A percentile compares a stretch with the other conserved stretches of the same genome.
Conservation (phyloP, 2,888 invertebrate species). For the Agriotes lineatus region DNA sequence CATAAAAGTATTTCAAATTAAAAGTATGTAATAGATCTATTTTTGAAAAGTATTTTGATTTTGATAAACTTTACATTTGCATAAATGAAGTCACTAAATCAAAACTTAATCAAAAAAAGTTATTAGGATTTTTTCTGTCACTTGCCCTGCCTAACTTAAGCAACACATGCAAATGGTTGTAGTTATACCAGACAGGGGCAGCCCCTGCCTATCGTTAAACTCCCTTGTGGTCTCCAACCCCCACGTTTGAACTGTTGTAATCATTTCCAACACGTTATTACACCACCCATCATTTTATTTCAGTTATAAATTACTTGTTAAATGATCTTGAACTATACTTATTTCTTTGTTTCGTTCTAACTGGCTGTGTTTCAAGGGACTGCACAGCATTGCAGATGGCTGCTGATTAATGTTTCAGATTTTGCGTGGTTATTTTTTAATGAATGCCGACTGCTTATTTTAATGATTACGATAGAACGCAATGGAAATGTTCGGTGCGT, state of each 20-base stretch:
- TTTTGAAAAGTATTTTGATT: neutral
- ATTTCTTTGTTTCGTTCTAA: slow-evolving; percentile 26
- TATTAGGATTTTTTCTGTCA: neutral
- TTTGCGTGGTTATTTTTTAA: too few relatives aligned
- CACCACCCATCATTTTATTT: slow-evolving; percentile 52
- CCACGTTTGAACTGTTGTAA: slow-evolving; percentile 47
- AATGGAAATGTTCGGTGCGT: too few relatives aligned
- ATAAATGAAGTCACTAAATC: too few relatives aligned
- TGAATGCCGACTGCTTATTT: too few relatives aligned
- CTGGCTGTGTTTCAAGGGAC: neutral
- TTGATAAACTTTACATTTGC: neutral
- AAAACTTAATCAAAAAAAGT: neutral
- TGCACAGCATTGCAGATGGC: too few relatives aligned
- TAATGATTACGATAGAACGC: too few relatives aligned
- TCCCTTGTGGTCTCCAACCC: slow-evolving; percentile 47
- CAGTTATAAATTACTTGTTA: slow-evolving; percentile 55
- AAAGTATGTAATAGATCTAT: too few relatives aligned
- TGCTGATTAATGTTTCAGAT: too few relatives aligned
- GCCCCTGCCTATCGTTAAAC: slow-evolving; percentile 33
- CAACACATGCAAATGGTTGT: slow-evolving; percentile 9
- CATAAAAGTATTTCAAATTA: too few relatives aligned
- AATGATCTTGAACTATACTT: slow-evolving; percentile 50
- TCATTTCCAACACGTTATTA: slow-evolving; percentile 55
- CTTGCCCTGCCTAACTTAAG: neutral
- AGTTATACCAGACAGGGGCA: neutral